Evolutionary conservation across 37 sponge, comb jelly and placozoan species (phyloP), one percentile per base, ranked within the genome.

Genomic region (Amphimedon queenslandica): DNA sequence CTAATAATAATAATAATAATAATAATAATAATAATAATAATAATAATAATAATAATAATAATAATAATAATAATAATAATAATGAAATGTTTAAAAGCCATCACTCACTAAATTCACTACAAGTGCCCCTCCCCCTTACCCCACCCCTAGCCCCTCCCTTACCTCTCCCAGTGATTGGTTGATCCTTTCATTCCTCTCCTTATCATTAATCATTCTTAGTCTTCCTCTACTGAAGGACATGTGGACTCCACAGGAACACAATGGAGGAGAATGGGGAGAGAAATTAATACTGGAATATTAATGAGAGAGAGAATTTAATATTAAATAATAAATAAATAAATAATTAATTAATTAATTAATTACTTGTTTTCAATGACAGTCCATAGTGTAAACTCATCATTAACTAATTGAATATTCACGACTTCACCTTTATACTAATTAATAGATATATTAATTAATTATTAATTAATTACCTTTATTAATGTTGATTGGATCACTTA

Each of bases 341-440:
- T 11, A 40, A 61, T n/a, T 27, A 33, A 16, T 32, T 5, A 37
- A 29, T 23, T 60, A 60, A 11, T 23, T 66, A 75, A 27, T 27
- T 42, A 40, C 0, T 66, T 63, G 42, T 0, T 18, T 24, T 68
- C 64, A 23, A 75, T 16, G n/a, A 32, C 8, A 43, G 86, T 82
- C 91, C 91, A 90, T 21, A 90, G 76, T 47, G 70, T 83, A 75
- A 81, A 90, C 40, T 90, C 88, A 69, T 90, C 91, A 66, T 86
- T 73, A 35, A 53, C n/a, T 18, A 78, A 42, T 61, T 24, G 40
- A 23, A 82, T 63, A 13, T 38, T n/a, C n/a, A n/a, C n/a, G n/a
- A n/a, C n/a, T n/a, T n/a, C n/a, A n/a, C n/a, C n/a, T n/a, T n/a
- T n/a, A n/a, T n/a, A n/a, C n/a, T n/a, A n/a, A n/a, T n/a, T n/a